Evolutionary conservation across 2,888 invertebrate genomes (phyloP).

Genomic region (Silvanus unidentatus): DNA sequence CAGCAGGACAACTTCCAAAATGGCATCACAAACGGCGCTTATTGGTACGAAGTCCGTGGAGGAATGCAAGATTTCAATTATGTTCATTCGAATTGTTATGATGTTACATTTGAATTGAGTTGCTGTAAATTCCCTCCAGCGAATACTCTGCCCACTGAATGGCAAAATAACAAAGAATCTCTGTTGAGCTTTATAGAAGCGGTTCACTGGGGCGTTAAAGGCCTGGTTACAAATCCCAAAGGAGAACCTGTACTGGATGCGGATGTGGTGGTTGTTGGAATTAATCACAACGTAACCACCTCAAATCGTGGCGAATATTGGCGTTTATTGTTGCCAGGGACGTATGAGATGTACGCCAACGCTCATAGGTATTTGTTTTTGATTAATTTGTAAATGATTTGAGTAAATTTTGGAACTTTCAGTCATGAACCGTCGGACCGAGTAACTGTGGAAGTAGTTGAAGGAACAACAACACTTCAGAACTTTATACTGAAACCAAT

Average conservation of each 20-base stretch:
- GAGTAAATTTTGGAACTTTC: conserved; percentile 21
- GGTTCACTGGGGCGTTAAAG: conserved; percentile 64
- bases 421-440: conserved; percentile 52
- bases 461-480: conserved; percentile 42
- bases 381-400: not conserved
- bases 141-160: conserved; percentile 64
- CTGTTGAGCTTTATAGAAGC: conserved; percentile 81
- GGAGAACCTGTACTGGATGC: conserved; percentile 67
- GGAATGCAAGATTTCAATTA: conserved; percentile 99
- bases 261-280: conserved; percentile 66
- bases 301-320: conserved; percentile 87
- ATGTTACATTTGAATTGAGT: conserved; percentile 92
- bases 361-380: conserved; percentile 62
- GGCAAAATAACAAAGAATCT: conserved; percentile 81
- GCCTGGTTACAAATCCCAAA: conserved; percentile 57
- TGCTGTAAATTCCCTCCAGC: conserved; percentile 90
- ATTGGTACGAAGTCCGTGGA: conserved; percentile 84
- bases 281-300: conserved; percentile 73
- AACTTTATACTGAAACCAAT: conserved; percentile 45
- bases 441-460: conserved; percentile 40
- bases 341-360: conserved; percentile 66
- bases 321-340: conserved; percentile 85
- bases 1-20: conserved; percentile 64
- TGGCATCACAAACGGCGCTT: conserved; percentile 88
- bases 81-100: conserved; percentile 89